Evolutionary conservation across 2,113 vertebrate species (phyloP).

Genomic region (Chlamydotis undulata): DNA sequence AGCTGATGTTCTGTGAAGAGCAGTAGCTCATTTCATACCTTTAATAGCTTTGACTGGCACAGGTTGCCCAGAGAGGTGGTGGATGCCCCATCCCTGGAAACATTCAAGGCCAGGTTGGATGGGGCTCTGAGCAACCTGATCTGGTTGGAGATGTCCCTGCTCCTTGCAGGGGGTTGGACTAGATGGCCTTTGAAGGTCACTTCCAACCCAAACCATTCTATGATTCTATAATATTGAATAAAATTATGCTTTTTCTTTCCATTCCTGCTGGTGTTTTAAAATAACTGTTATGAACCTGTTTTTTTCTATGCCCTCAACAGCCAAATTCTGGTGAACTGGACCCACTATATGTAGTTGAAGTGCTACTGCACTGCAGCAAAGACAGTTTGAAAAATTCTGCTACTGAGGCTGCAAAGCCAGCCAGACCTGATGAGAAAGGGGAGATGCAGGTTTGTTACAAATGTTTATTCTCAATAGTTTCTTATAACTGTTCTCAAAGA

Average conservation of each 20-base stretch:
- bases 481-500: background rate
- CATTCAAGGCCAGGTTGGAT: no score
- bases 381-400: conserved; percentile 93
- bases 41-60: background rate
- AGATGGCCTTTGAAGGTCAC: no score
- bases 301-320: conserved; percentile 55
- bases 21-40: background rate
- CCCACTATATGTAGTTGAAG: conserved; percentile 92
- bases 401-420: conserved; percentile 90
- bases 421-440: conserved; percentile 85
- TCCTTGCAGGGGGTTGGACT: no score
- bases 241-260: background rate
- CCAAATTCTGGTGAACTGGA: conserved; percentile 85
- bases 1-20: background rate
- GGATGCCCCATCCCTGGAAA: no score
- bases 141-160: no score
- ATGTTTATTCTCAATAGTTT: background rate
- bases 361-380: conserved; percentile 91
- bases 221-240: background rate
- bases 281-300: background rate
- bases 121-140: no score
- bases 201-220: no score
- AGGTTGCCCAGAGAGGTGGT: no score
- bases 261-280: background rate
- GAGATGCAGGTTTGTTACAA: conserved; percentile 91